Evolutionary conservation across 2,113 vertebrate genomes (phyloP), one percentile per base, ranked within the genome.

Genomic region (Formicarius rufipectus): DNA sequence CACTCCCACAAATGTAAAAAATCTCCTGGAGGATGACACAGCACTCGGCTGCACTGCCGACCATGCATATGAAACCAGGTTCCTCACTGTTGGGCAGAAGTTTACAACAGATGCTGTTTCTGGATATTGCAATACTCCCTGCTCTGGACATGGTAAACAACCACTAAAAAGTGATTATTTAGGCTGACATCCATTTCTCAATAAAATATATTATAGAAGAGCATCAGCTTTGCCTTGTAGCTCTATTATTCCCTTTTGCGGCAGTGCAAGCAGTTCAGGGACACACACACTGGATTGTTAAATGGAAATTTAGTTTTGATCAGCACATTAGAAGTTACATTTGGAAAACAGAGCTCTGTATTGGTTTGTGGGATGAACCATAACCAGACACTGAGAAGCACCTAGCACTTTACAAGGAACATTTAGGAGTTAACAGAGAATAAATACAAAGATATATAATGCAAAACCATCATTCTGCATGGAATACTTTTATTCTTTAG

Each of bases 41-140:
- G 6, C 20, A 17, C 13, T 18, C 0, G 0, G 22, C 10, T 78
- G 7, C 25, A 50, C 42, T 40, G 16, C 35, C 15, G 10, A 39
- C 10, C 39, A 6, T 55, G 10, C 14, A 33, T 28, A 20, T 8
- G 19, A 74, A 69, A 73, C 7, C 9, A 31, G 4, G 6, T 50
- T 63, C 9, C 20, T 68, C 14, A 22, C 11, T 33, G 16, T 35
- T 3, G 1, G 14, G 42, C 4, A 1, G 4, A 33, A 44, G 16
- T 49, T 69, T 84, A 31, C 4, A 14, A 7, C 5, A 64, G 37
- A 58, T 2, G 8, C n/a, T 40, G 6, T 52, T 89, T 72, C 62
- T 64, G 11, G 4, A 19, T 59, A 78, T 39, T 30, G 20, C 15
- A 67, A 18, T 1, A 3, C 15, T 42, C 5, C 30, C 28, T 12